Evolutionary conservation across 2,888 invertebrate genomes (phyloP), one percentile per base, ranked within the genome.

Genomic region (Sceliomorpha sp.): DNA sequence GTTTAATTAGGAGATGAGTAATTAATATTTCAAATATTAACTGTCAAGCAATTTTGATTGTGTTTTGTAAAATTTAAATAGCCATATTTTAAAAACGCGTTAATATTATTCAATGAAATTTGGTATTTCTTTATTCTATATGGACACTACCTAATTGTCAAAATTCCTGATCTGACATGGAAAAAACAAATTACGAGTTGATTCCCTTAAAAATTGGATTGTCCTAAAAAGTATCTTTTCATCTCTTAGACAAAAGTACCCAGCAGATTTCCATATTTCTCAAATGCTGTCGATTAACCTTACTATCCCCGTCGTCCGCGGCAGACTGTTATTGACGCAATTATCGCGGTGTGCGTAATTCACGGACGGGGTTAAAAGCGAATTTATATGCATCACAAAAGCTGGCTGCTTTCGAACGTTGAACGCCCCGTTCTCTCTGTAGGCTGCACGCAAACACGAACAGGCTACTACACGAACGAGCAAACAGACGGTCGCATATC

Each of bases 321-420:
- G 13, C 17, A 37, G 12, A 24, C 20, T 36, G 47, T 39, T 47
- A 53, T 62, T 53, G 53, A 62, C 53, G 51, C 32, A 10, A 62
- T 62, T 62, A 37, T 32, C 45, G 45, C 62, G 45, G 31, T 31
- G 17, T n/a, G 26, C 39, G 45, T 62, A 39, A 62, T 62, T 62
- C 39, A 17, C 13, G 53, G 47, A 63, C 45, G 40, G 47, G 39
- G 47, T 63, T 63, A 62, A 63, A 47, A 36, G 47, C 27, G 44
- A 40, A 47, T 63, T 63, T 40, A 27, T 37, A 47, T 45, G 53
- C 53, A 13, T 48, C 26, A n/a, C n/a, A n/a, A n/a, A n/a, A n/a
- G 12, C 5, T 27, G 15, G 40, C 32, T 10, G 32, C 24, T 8
- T 9, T 0, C 32, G 36, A 60, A 26, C 10, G 20, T 10, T 7